These are phyloP conservation scores for Salvelinus namaycush DNA, from an alignment of 2,113 vertebrate species.

Conservation along the genomic window DNA sequence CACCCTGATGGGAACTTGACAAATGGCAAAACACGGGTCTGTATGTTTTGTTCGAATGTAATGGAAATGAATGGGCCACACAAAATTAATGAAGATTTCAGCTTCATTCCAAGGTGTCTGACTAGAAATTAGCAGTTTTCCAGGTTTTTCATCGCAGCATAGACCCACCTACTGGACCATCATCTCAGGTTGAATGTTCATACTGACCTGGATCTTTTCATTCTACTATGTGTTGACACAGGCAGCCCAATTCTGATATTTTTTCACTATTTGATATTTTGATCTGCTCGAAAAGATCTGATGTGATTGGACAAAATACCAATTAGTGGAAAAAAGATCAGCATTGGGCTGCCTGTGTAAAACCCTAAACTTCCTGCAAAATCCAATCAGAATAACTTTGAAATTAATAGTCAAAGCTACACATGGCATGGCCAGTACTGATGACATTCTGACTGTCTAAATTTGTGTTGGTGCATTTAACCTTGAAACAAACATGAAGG, in stretches of 20 bases:
- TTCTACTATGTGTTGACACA: background rate
- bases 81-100: background rate
- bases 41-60: conserved; percentile 18
- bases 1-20: conserved; percentile 36
- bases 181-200: conserved; percentile 19
- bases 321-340: no score
- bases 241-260: no score
- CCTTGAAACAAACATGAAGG: conserved; percentile 8
- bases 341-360: no score
- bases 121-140: conserved; percentile 51
- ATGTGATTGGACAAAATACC: no score
- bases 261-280: background rate
- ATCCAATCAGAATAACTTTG: background rate
- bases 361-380: no score
- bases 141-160: conserved; percentile 40
- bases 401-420: background rate
- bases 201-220: conserved; percentile 21
- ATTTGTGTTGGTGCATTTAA: background rate
- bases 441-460: conserved; percentile 2
- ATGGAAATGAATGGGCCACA: background rate
- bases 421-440: background rate
- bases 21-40: conserved; percentile 26
- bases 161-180: conserved; percentile 37
- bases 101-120: no score
- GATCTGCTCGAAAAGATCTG: no score